Base-by-base conservation (phyloP, 1,140 invertebrate genomes). In the Hyphantria cunea region DNA sequence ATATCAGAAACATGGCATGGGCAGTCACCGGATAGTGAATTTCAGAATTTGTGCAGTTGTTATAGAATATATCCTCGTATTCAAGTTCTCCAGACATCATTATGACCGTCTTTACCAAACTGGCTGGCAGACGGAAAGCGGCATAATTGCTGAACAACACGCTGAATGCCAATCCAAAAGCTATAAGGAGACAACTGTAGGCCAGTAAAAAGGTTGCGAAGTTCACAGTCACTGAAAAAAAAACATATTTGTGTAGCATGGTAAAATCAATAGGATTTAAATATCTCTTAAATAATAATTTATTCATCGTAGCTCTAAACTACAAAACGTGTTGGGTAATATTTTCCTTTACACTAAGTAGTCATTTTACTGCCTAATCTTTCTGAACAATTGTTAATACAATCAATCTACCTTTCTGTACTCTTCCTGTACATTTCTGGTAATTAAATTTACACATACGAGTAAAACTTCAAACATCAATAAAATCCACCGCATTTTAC, bases 11-110 rank as follows among this genome's bases (percentile, higher is more conserved):
- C 78, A 97, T 93, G 4, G 95, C 88, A 72, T 97, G 96, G 0
- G 95, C 92, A 0, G 96, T 97, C 0, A 93, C 92, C 0, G 93
- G 93, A 78, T 95, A 95, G 37, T 89, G 89, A 50, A 93, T 86
- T 0, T 92, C 84, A 0, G 80, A 75, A 2, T 87, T 75, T 5
- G 86, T 77, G 7, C 90, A 79, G 6, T 94, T 88, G 12, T 93
- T 91, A 72, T 95, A 96, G 76, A 97, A 97, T 51, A 96, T 94
- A 63, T 96, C 95, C 76, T 97, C 96, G 71, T 95, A 97, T 79
- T 97, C 96, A 31, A 97, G 83, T 77, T 97, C 95, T 0, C 96
- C 96, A 0, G 96, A 95, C 96, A 97, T 96, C 96, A 97, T 97
- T 44, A 97, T 95, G 3, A 97, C 93, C 0, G 95, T 95, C 89